Base-by-base conservation (phyloP, 2,113 vertebrate genomes). In the Anarrhichthys ocellatus region DNA sequence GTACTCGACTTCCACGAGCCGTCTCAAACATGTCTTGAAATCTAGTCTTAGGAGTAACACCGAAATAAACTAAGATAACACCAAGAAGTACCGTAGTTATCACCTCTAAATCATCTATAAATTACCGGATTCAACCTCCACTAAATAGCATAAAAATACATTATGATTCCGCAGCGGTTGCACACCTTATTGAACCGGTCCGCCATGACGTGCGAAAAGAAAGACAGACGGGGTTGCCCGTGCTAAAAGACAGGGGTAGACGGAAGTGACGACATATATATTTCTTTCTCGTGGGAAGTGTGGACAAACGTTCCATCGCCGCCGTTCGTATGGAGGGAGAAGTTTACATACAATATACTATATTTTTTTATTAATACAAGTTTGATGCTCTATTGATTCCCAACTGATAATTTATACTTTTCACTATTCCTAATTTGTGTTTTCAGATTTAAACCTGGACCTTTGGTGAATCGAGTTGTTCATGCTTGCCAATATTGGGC, bases 171-270 rank as follows among this genome's bases (percentile, higher is more conserved):
- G 18, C 68, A 79, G 77, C 84, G 14, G 4, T 13, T 36, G 29
- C 91, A 18, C 83, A 95, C 96, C 95, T 95, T 95, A 94, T 95
- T 94, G 95, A 96, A 95, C 92, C 95, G 94, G 96, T 96, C 95
- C 95, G 96, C 96, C 96, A 96, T 96, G 95, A 95, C 92, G 94
- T 54, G 92, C 90, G 91, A 95, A 96, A 96, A 96, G 95, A 96
- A 94, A 95, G 95, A 95, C 54, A 59, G 78, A 96, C 96, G 97
- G 98, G 97, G 96, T 89, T 91, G 93, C 96, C 89, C 93, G 92
- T 90, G 83, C 94, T 96, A 96, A 96, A 95, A 96, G 93, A 92
- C 97, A 98, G 95, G 97, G 97, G 96, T 88, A 63, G 68, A 77
- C 50, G 94, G 94, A 95, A 91, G 71, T 94, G 90, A 94, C 90